Evolutionary conservation across 1,140 invertebrate genomes (phyloP).

Genomic region (Eupeodes corollae): DNA sequence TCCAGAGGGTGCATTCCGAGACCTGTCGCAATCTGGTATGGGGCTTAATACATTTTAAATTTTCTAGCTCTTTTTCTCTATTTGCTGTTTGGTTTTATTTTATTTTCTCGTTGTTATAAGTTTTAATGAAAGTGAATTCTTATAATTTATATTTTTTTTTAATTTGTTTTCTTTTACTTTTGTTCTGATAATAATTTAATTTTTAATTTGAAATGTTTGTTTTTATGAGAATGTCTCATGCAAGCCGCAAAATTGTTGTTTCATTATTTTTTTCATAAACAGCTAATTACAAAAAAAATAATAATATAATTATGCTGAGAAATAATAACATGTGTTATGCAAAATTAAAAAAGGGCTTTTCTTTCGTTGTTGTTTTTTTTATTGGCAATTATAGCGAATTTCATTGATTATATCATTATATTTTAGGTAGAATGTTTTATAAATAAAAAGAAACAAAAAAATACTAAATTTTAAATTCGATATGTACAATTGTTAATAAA

Average conservation of each 20-base stretch:
- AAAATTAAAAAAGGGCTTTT: too few species aligned
- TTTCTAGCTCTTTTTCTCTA: too few species aligned
- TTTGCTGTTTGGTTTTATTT: neutral
- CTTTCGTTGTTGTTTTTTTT: too few species aligned
- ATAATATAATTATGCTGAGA: neutral
- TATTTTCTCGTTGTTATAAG: neutral
- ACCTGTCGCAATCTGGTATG: slow-evolving; percentile 39
- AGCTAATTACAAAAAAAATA: neutral
- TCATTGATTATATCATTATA: neutral
- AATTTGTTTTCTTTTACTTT: neutral
- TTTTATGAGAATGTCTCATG: too few species aligned
- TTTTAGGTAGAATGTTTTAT: neutral
- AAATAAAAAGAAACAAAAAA: neutral
- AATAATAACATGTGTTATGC: neutral
- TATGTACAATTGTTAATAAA: neutral
- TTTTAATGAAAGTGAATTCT: neutral
- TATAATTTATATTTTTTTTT: neutral
- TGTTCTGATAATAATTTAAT: neutral
- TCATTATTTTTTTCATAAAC: neutral
- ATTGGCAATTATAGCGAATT: neutral
- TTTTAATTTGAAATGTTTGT: neutral
- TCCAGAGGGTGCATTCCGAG: slow-evolving; percentile 37
- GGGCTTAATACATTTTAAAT: slow-evolving; percentile 10
- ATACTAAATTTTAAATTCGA: too few species aligned
- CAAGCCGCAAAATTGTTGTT: too few species aligned